phyloP scores from a whole-genome alignment of 2,113 vertebrate species.

The Podarcis muralis region DNA sequence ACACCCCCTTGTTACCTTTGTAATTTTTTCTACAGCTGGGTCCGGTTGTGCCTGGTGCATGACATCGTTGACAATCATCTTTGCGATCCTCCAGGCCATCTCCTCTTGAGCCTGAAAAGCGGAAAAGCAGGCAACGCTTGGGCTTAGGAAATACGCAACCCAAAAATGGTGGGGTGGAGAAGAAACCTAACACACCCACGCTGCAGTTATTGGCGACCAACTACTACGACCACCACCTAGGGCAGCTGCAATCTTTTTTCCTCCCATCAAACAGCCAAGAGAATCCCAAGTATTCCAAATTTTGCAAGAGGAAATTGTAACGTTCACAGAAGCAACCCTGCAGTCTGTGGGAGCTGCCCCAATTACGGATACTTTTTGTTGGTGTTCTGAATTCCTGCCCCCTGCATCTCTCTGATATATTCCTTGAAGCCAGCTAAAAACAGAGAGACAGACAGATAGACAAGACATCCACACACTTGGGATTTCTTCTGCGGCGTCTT shows the following conservation, averaged over 20 bases:
- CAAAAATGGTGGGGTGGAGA: neutral
- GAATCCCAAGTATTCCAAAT: neutral
- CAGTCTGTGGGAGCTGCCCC: too few species aligned
- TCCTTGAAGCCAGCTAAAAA: neutral
- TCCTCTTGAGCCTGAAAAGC: slow-evolving; percentile 91
- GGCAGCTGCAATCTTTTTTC: too few species aligned
- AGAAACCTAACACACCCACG: too few species aligned
- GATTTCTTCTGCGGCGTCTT: too few species aligned
- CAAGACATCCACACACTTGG: neutral
- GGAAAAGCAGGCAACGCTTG: neutral
- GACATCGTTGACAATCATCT: slow-evolving; percentile 98
- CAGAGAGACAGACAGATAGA: too few species aligned
- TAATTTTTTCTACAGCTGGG: slow-evolving; percentile 79
- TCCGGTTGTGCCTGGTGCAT: slow-evolving; percentile 91
- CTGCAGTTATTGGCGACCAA: too few species aligned
- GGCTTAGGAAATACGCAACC: neutral
- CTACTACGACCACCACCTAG: too few species aligned
- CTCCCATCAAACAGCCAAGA: too few species aligned
- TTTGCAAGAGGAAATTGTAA: too few species aligned
- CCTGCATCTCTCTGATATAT: too few species aligned
- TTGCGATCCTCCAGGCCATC: slow-evolving; percentile 98
- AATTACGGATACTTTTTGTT: too few species aligned
- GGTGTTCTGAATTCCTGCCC: too few species aligned
- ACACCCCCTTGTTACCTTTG: slow-evolving; percentile 79
- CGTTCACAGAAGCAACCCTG: neutral